A percentile compares a stretch with the other conserved stretches of the same genome.
Evolutionary conservation across 2,113 vertebrate genomes (phyloP).

Genomic region (Nibea coibor): DNA sequence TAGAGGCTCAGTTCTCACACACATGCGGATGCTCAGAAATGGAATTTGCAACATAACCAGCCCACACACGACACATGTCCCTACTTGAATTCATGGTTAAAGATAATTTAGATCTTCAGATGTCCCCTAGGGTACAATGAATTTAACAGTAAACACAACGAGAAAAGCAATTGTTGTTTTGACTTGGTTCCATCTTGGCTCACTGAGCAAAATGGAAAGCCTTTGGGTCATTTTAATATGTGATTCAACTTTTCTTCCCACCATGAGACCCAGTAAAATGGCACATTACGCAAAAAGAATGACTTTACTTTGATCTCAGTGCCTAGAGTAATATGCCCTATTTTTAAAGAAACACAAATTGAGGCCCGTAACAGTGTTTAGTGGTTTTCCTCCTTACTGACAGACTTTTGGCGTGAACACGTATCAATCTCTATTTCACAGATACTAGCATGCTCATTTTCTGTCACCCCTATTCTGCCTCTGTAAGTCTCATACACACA

Average conservation of each 20-base stretch:
- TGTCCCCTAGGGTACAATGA: constrained; percentile 15
- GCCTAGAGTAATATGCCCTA: constrained; percentile 54
- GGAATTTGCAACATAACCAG: constrained; percentile 17
- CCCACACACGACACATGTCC: not conserved
- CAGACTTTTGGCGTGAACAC: constrained; percentile 48
- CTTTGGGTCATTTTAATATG: constrained; percentile 56
- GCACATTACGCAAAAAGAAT: constrained; percentile 42
- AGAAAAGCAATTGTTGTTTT: constrained; percentile 36
- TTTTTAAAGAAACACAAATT: constrained; percentile 59
- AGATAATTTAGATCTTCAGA: constrained; percentile 28
- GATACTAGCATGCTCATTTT: constrained; percentile 40
- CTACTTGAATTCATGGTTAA: constrained; percentile 30
- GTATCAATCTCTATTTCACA: constrained; percentile 62
- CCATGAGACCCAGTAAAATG: constrained; percentile 46
- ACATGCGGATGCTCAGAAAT: not conserved
- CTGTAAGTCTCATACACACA: not conserved
- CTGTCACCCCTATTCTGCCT: constrained; percentile 17
- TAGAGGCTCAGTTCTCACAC: constrained; percentile 13
- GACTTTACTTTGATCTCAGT: constrained; percentile 58
- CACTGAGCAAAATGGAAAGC: constrained; percentile 51
- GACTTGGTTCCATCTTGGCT: constrained; percentile 35
- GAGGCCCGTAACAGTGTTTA: constrained; percentile 50
- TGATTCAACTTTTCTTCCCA: constrained; percentile 53
- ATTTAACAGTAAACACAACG: constrained; percentile 40
- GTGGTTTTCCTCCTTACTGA: constrained; percentile 49